Conservation (phyloP, 2,797 vertebrate genomes). For the Pelodytes ibericus region DNA sequence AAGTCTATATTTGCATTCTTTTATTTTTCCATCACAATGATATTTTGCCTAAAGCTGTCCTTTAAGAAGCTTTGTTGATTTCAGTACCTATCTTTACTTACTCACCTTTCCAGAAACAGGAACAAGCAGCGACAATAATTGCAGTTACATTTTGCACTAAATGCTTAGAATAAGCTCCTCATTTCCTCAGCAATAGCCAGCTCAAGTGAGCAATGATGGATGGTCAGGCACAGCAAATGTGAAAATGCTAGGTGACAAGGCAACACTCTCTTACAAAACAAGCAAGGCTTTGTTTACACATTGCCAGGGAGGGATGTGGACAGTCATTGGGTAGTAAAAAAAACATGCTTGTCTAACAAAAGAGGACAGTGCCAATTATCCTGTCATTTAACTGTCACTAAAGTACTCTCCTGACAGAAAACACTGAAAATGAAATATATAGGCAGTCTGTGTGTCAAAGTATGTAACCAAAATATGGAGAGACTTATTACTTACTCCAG, state of each 20-base stretch:
- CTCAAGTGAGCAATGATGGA: background rate
- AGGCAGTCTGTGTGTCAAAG: background rate
- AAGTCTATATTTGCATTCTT: too few species aligned
- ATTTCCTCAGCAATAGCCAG: background rate
- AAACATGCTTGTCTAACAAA: constrained; percentile 16
- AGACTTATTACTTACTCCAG: too few species aligned
- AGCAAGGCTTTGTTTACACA: constrained; percentile 50
- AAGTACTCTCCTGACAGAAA: constrained; percentile 6
- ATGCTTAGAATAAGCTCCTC: background rate
- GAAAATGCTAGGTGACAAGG: background rate
- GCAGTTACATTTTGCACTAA: background rate
- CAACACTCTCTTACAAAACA: constrained; percentile 74
- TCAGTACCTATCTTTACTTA: too few species aligned
- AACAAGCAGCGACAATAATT: too few species aligned
- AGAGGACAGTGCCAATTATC: constrained; percentile 10
- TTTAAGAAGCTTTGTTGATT: too few species aligned
- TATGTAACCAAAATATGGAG: too few species aligned
- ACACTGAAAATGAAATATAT: background rate
- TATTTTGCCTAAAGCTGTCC: too few species aligned
- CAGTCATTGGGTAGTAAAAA: constrained; percentile 20
- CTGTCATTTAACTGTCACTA: background rate
- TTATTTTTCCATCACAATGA: too few species aligned
- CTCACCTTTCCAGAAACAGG: too few species aligned
- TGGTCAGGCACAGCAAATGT: background rate
- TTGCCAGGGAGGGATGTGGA: background rate